Conservation (phyloP, 37 sponge, comb jelly and placozoan species). For the Beroe ovata region DNA sequence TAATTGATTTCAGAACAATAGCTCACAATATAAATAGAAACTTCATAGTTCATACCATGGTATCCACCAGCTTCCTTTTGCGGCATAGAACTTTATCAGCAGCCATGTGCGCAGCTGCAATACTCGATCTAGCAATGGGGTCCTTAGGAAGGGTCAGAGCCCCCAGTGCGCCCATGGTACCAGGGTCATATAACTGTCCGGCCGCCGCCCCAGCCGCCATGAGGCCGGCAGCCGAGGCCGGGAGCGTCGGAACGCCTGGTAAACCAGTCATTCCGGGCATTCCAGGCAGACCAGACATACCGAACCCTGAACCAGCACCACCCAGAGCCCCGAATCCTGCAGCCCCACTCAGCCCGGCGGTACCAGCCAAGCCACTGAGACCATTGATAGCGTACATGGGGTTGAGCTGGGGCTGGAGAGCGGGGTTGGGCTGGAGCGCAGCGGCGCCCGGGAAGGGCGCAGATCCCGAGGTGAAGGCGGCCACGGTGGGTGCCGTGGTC, state of each 20-base stretch:
- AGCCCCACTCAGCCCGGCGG: constrained; percentile 7
- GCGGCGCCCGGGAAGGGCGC: neutral
- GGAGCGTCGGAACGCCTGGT: neutral
- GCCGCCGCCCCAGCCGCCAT: neutral
- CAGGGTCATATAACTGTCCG: constrained; percentile 1
- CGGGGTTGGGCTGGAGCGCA: constrained; percentile 30
- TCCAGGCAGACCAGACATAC: neutral
- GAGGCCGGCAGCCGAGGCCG: neutral
- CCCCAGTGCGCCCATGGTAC: constrained; percentile 4
- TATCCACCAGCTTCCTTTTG: constrained; percentile 49
- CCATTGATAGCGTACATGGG: constrained; percentile 43
- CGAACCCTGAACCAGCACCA: neutral
- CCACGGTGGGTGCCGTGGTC: constrained; percentile 24
- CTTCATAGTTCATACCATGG: constrained; percentile 30
- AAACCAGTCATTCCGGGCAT: neutral
- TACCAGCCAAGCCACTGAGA: neutral
- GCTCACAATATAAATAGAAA: no score
- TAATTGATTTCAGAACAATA: no score
- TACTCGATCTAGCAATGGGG: constrained; percentile 55
- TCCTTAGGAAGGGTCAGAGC: constrained; percentile 54
- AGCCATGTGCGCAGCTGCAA: constrained; percentile 41
- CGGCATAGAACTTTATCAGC: constrained; percentile 50
- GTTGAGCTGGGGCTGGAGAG: constrained; percentile 25
- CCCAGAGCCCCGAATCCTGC: neutral
- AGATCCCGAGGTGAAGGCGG: constrained; percentile 20